A percentile compares a stretch with the other conserved stretches of the same genome.
Conservation (phyloP, 1,140 invertebrate genomes). For the Trichomalopsis sarcophagae region DNA sequence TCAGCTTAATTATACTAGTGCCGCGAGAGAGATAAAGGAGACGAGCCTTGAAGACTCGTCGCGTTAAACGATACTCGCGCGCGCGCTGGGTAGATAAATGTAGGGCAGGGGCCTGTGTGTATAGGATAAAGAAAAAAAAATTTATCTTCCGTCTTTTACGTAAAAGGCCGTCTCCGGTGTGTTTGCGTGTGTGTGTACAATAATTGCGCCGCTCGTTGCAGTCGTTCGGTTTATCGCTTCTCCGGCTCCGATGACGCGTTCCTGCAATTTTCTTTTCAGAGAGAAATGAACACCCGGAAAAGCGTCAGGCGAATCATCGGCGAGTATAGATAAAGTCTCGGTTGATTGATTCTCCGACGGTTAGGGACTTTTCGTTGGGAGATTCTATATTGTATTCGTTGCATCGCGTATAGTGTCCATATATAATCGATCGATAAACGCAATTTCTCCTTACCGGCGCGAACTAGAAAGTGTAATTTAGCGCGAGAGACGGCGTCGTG, state of each 20-base stretch:
- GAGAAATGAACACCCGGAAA: background rate
- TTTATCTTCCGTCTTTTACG: conserved; percentile 20
- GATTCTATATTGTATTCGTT: too few relatives aligned
- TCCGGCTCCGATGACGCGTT: background rate
- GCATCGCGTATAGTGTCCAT: too few relatives aligned
- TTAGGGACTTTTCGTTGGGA: too few relatives aligned
- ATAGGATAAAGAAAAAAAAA: conserved; percentile 19
- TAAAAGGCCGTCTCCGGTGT: conserved; percentile 10
- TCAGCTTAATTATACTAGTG: background rate
- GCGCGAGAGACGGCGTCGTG: too few relatives aligned
- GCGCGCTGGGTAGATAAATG: background rate
- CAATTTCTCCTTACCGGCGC: too few relatives aligned
- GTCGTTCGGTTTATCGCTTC: conserved; percentile 8
- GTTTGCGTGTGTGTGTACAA: background rate
- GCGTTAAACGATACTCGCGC: background rate
- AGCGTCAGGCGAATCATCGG: background rate
- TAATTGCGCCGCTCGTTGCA: background rate
- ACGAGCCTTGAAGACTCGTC: conserved; percentile 21
- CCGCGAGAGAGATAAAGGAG: background rate
- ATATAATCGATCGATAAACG: too few relatives aligned
- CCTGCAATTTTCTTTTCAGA: too few relatives aligned
- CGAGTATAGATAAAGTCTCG: too few relatives aligned
- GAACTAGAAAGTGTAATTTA: too few relatives aligned
- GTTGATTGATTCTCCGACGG: too few relatives aligned
- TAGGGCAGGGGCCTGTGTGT: background rate